These are phyloP conservation scores for Cataglyphis altisquamis DNA, from an alignment of 2,888 invertebrate genomes.

Conservation along the genomic window DNA sequence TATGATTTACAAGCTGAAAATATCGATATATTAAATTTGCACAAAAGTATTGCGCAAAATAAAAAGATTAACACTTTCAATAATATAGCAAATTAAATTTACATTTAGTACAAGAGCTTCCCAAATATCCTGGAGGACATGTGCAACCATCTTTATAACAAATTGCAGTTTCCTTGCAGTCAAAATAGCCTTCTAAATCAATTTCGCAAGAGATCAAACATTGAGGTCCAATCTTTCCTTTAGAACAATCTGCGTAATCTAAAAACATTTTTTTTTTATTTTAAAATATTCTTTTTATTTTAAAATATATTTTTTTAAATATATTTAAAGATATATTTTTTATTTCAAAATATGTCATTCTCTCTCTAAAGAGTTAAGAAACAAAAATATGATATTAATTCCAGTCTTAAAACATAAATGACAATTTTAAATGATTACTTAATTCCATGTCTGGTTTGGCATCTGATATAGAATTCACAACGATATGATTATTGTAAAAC, in stretches of 20 bases:
- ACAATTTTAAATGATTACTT: conserved; percentile 30
- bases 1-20: conserved; percentile 40
- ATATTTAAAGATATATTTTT: not conserved
- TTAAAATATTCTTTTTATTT: not conserved
- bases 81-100: conserved; percentile 19
- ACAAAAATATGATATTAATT: not conserved
- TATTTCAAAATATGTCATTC: not conserved
- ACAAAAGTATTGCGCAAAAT: not conserved
- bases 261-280: not conserved
- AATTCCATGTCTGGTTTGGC: not conserved
- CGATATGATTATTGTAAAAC: conserved; percentile 58
- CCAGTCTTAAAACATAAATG: not conserved
- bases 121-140: conserved; percentile 70
- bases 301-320: not conserved
- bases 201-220: conserved; percentile 62
- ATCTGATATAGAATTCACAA: conserved; percentile 37
- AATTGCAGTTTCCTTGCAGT: conserved; percentile 62
- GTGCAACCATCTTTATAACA: conserved; percentile 72
- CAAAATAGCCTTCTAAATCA: not conserved
- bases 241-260: conserved; percentile 63
- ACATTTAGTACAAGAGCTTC: conserved; percentile 62
- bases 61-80: not conserved
- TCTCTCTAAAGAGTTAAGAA: not conserved
- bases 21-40: not conserved
- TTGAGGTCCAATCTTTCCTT: conserved; percentile 65